Evolutionary conservation across 1,140 invertebrate species (phyloP).

Genomic region (Aphelinus atriplicis): DNA sequence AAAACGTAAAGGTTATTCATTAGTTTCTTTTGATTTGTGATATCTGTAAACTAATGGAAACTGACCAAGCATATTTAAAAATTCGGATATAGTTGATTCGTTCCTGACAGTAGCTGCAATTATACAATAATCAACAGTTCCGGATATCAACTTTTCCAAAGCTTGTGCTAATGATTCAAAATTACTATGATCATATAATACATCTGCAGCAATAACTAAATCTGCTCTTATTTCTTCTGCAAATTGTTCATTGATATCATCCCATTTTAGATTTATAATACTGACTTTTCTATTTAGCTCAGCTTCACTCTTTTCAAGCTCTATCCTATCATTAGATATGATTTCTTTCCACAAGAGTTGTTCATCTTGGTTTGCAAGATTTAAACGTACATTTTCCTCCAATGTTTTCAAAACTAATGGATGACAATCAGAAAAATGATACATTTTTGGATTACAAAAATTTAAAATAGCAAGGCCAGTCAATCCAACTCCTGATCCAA

Average conservation of each 20-base stretch:
- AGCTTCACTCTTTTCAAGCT: slow-evolving; percentile 29
- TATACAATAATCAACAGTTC: slow-evolving; percentile 53
- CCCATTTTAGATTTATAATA: slow-evolving; percentile 65
- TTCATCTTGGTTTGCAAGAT: slow-evolving; percentile 48
- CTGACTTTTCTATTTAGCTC: slow-evolving; percentile 46
- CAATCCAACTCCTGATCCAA: slow-evolving; percentile 70
- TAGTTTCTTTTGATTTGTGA: slow-evolving; percentile 21
- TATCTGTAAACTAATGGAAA: slow-evolving; percentile 20
- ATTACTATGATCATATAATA: slow-evolving; percentile 65
- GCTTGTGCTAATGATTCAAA: slow-evolving; percentile 60
- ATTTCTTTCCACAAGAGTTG: slow-evolving; percentile 12
- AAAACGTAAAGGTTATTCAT: slow-evolving; percentile 32
- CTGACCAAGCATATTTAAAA: slow-evolving; percentile 62
- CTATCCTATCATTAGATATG: slow-evolving; percentile 8
- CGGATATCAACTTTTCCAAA: slow-evolving; percentile 56
- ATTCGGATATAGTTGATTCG: slow-evolving; percentile 60
- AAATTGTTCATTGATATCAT: slow-evolving; percentile 57
- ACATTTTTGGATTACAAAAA: slow-evolving; percentile 62
- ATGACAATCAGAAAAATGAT: slow-evolving; percentile 69
- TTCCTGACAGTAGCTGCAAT: slow-evolving; percentile 67
- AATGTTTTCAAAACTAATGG: slow-evolving; percentile 63
- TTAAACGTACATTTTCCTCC: slow-evolving; percentile 62
- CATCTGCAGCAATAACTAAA: slow-evolving; percentile 67
- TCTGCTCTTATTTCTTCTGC: slow-evolving; percentile 49
- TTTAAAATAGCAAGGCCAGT: slow-evolving; percentile 64